Base-by-base conservation (phyloP, 2,797 vertebrate species). In the Hyperoplus lanceolatus region DNA sequence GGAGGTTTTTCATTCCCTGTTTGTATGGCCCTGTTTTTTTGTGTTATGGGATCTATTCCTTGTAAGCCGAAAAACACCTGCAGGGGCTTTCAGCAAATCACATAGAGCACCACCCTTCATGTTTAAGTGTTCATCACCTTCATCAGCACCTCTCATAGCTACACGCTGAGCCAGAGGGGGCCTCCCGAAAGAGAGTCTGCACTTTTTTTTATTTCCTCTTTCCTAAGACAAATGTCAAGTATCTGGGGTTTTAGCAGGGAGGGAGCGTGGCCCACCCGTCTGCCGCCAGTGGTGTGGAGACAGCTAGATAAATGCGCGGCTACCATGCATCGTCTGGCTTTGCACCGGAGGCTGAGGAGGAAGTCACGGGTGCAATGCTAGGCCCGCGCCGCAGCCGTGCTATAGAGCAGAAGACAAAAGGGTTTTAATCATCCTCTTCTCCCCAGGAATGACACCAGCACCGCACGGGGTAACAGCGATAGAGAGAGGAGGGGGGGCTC, bases 221-320 rank as follows among this genome's bases (percentile, higher is more conserved):
- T 29, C 78, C 81, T 56, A 82, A 92, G 91, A 94, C 90, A 90
- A 94, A 95, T 94, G 93, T 94, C 91, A 93, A 90, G 89, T 83
- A 90, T 91, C 81, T 72, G 71, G 86, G 88, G 29, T 75, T 91
- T 92, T 84, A 90, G 85, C 84, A 58, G 78, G 84, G 29, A 3
- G 29, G 29, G 87, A 92, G 90, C 81, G 5, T 18, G 89, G 89
- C 88, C 91, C 91, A 85, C 88, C 88, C 87, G 88, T 93, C 90
- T 91, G 90, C 90, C 90, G 89, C 89, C 86, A 90, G 92, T 87
- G 83, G 75, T 81, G 84, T 80, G 83, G 78, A 90, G 93, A 94
- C 94, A 94, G 92, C 90, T 77, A 91, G 93, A 94, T 92, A 90
- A 94, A 95, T 94, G 92, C 75, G 1, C n/a, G 73, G 89, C 89